Evolutionary conservation across 2,113 vertebrate genomes (phyloP).

Genomic region (Castor canadensis): DNA sequence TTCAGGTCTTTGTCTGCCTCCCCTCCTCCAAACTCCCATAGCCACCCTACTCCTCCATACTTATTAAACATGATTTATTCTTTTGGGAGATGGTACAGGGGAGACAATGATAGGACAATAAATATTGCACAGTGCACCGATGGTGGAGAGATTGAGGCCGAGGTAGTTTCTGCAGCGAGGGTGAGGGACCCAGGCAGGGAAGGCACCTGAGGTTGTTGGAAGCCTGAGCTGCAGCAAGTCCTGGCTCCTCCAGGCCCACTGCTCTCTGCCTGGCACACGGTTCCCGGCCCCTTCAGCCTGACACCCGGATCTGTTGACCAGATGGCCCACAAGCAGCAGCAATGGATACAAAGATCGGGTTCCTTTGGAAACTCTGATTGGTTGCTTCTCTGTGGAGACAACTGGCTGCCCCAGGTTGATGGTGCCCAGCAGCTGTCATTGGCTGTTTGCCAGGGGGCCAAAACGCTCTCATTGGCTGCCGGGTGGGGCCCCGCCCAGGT

Average conservation of each 20-base stretch:
- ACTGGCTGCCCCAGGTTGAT: not conserved
- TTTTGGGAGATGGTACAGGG: not conserved
- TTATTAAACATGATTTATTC: conserved; percentile 70
- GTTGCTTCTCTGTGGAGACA: conserved; percentile 2
- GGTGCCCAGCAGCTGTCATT: conserved; percentile 9
- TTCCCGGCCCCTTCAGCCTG: not conserved
- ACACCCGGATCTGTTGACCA: not conserved
- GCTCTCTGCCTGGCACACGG: not conserved
- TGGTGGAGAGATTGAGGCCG: not conserved
- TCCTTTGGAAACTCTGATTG: not conserved
- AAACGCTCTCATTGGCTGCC: not conserved
- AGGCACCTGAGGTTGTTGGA: conserved; percentile 35
- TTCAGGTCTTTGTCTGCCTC: not conserved
- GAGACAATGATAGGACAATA: conserved; percentile 11
- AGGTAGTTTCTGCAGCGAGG: conserved; percentile 61
- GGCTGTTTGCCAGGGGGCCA: not conserved
- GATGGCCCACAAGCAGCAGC: not conserved
- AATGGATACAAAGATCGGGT: not conserved
- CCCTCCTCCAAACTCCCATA: not conserved
- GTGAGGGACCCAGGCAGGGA: not conserved
- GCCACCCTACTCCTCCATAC: not conserved
- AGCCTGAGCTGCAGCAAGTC: not conserved
- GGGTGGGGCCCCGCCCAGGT: not conserved
- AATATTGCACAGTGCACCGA: conserved; percentile 43
- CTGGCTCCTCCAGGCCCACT: not conserved